A percentile compares a stretch with the other conserved stretches of the same genome.
These are phyloP conservation scores for Arizona elegans DNA, from an alignment of 2,113 vertebrate genomes.

Conservation along the genomic window DNA sequence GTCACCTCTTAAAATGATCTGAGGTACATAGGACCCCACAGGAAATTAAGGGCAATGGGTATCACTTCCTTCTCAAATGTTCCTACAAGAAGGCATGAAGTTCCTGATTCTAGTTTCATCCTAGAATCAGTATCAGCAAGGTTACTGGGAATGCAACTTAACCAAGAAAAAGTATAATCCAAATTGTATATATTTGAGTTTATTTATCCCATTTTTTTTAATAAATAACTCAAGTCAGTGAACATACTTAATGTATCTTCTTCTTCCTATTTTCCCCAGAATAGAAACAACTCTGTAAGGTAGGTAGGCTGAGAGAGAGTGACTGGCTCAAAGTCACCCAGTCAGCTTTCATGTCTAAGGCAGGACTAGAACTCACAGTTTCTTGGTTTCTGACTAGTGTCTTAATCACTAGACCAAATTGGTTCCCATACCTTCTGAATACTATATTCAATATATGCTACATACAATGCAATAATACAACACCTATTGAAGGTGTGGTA, in stretches of 20 bases:
- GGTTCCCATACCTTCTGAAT: not conserved
- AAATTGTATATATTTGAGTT: not conserved
- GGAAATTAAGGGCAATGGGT: not conserved
- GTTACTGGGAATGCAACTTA: not conserved
- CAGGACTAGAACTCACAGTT: not conserved
- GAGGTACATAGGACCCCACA: not conserved
- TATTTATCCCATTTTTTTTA: not conserved
- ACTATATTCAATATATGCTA: not conserved
- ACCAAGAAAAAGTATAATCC: not conserved
- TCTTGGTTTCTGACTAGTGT: not conserved
- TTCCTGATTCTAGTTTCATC: not conserved
- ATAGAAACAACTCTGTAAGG: not conserved
- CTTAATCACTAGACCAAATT: not conserved
- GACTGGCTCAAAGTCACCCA: not conserved
- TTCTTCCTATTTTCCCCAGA: not conserved
- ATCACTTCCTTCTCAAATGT: not conserved
- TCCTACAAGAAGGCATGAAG: not conserved
- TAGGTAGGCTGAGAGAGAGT: not conserved
- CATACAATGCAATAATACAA: not conserved
- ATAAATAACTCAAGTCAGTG: not conserved
- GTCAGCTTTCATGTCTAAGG: not conserved
- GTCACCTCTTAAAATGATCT: not conserved
- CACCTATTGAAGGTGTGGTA: not conserved
- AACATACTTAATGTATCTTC: not conserved
- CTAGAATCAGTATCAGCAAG: not conserved